phyloP scores from a whole-genome alignment of 2,797 vertebrate species.

The Ceryle rudis region DNA sequence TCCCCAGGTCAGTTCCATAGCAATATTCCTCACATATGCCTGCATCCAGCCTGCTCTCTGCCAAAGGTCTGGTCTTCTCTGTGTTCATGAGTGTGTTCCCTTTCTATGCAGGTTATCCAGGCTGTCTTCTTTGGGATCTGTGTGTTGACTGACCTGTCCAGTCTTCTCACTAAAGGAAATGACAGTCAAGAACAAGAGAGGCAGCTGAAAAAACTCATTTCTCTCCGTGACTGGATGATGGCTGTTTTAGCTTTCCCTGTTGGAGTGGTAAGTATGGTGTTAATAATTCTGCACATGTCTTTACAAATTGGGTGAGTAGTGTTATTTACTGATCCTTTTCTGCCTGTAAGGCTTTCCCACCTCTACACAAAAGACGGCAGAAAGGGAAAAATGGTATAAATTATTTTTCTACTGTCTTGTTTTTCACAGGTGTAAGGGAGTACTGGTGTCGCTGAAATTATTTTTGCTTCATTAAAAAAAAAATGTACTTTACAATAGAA shows the following conservation, averaged over 20 bases:
- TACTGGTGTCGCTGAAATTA: background rate
- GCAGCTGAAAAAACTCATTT: slow-evolving; percentile 92
- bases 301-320: background rate
- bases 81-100: background rate
- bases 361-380: background rate
- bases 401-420: background rate
- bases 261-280: slow-evolving; percentile 88
- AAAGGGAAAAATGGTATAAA: background rate
- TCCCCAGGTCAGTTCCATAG: background rate
- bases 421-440: background rate
- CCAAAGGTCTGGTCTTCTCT: background rate
- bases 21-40: background rate
- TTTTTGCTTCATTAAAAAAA: background rate
- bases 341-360: background rate
- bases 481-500: background rate
- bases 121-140: slow-evolving; percentile 95
- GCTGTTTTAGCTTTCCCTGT: slow-evolving; percentile 94
- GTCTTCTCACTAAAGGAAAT: slow-evolving; percentile 91
- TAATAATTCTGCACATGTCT: background rate
- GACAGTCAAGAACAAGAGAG: slow-evolving; percentile 93
- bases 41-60: background rate
- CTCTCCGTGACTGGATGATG: slow-evolving; percentile 95
- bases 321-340: background rate
- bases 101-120: slow-evolving; percentile 90
- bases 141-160: slow-evolving; percentile 94